phyloP scores from a whole-genome alignment of 2,888 invertebrate genomes.

The Drosophila planitibia region DNA sequence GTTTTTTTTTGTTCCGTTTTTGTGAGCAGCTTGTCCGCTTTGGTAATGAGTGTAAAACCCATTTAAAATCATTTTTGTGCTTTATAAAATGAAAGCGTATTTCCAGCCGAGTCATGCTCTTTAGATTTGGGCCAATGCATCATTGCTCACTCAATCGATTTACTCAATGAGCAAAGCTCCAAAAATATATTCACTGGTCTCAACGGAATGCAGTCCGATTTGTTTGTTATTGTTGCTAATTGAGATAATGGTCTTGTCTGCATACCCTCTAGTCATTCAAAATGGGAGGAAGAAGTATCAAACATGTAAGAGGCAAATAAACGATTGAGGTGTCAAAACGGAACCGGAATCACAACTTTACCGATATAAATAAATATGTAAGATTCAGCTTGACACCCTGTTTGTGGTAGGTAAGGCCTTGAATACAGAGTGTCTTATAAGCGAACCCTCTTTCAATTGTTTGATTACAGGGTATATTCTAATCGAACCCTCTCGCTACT shows the following conservation, averaged over 20 bases:
- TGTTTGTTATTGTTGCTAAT: constrained; percentile 36
- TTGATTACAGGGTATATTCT: neutral
- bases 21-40: constrained; percentile 18
- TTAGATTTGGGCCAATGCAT: constrained; percentile 35
- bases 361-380: neutral
- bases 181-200: constrained; percentile 18
- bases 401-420: neutral
- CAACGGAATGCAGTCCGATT: constrained; percentile 46
- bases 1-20: constrained; percentile 25
- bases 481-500: neutral
- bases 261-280: neutral
- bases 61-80: constrained; percentile 20
- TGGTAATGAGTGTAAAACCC: constrained; percentile 38
- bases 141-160: constrained; percentile 10
- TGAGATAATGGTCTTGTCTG: constrained; percentile 18
- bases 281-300: neutral
- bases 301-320: neutral
- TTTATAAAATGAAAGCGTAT: constrained; percentile 17
- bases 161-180: constrained; percentile 25
- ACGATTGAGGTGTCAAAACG: neutral
- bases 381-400: neutral
- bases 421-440: no score
- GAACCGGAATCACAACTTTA: neutral
- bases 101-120: constrained; percentile 49
- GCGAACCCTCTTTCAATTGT: no score